Base-by-base conservation (phyloP, 2,888 invertebrate species). In the Thumatha senex region DNA sequence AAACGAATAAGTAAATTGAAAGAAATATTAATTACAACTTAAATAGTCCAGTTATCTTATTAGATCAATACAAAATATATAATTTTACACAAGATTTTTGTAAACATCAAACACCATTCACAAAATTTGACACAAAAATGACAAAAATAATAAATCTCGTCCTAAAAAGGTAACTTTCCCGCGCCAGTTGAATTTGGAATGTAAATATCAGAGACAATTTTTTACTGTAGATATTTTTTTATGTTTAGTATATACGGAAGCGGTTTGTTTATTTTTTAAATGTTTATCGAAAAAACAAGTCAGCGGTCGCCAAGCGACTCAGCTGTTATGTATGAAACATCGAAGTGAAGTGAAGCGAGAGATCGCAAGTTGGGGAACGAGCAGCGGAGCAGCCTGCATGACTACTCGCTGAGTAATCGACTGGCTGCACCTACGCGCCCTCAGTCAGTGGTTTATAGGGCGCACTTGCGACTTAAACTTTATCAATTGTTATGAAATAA, bases 381-480 rank as follows among this genome's bases (percentile, higher is more conserved):
- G 18, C 74, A 74, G 78, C 81, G n/a, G n/a, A 68, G 54, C 74
- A 74, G 78, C 81, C 80, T 81, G 84, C 82, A 84, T 88, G 85
- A 84, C 84, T 86, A 72, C 72, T 58, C 74, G 77, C 79, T 89
- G 89, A 87, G 76, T 87, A 86, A 87, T 83, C 81, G 70, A 76
- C 77, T 72, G 70, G 70, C 74, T 82, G 84, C 84, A 84, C 83
- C 84, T 84, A 84, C 80, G 74, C 74, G 73, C 71, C 75, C 72
- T 72, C 34, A 43, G 18, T 35, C 12, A 8, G n/a, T 12, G 24
- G 74, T 64, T 68, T 76, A 75, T 72, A 68, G 42, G 58, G 12
- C 43, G 42, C 66, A 48, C 61, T 46, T 65, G 43, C 56, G 43
- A 44, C 34, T 50, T 49, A 36, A 54, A 52, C 38, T 38, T 36